Conservation (phyloP, 2,888 invertebrate genomes). For the Thumatha senex region DNA sequence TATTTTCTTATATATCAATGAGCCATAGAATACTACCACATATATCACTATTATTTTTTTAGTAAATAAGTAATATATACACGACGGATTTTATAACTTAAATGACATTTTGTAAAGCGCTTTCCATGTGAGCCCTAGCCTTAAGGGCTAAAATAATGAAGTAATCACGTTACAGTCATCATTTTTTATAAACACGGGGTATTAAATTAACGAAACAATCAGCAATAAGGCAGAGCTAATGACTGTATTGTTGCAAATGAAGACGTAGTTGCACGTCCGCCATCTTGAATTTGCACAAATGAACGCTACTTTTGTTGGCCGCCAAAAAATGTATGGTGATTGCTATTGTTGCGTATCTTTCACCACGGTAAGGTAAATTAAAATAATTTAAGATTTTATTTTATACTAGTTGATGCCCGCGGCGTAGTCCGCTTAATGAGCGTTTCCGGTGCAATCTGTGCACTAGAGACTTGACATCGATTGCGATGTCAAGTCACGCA, state of each 20-base stretch:
- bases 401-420: not conserved
- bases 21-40: too few species aligned
- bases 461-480: too few species aligned
- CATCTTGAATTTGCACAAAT: conserved; percentile 23
- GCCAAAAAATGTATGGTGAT: conserved; percentile 13
- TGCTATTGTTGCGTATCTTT: conserved; percentile 5
- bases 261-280: conserved; percentile 39
- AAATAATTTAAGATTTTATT: not conserved
- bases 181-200: conserved; percentile 1
- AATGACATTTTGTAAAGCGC: too few species aligned
- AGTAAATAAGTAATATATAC: too few species aligned
- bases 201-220: conserved; percentile 50
- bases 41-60: too few species aligned
- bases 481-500: too few species aligned
- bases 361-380: not conserved
- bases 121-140: not conserved
- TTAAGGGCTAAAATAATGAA: conserved; percentile 2
- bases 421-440: too few species aligned
- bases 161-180: conserved; percentile 2
- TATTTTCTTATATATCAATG: too few species aligned
- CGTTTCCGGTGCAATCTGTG: too few species aligned
- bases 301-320: conserved; percentile 10
- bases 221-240: conserved; percentile 59
- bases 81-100: too few species aligned
- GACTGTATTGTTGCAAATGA: conserved; percentile 60